Evolutionary conservation across 2,113 vertebrate genomes (phyloP), one percentile per base, ranked within the genome.

Genomic region (Herpailurus yagouaroundi): DNA sequence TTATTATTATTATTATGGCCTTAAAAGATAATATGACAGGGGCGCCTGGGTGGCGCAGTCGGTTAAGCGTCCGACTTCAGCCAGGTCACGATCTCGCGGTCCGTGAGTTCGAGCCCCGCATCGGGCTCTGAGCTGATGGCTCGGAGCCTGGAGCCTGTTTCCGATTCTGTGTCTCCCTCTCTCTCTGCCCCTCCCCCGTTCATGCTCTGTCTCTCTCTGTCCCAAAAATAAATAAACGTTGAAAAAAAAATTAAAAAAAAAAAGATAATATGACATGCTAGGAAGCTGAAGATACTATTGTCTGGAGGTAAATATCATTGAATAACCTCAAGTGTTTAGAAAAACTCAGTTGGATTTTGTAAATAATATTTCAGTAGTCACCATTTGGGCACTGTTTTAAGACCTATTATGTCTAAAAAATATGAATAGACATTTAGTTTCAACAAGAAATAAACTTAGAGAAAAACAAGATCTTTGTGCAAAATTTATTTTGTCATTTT

Each of bases 381-480:
- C 5, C 82, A 13, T 63, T 57, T 52, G 19, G 23, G 13, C 57
- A 74, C 41, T 91, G n/a, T 38, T 93, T 79, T 81, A 68, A 71
- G 15, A n/a, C 27, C 41, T 52, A 79, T 31, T 48, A n/a, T 55
- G 4, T 82, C 7, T 74, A 13, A 64, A 95, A 77, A 87, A 91
- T 84, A 41, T 0, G 81, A 87, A 82, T n/a, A 87, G 89, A 88
- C 48, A 87, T 97, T 98, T 90, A 91, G 38, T 97, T 98, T 96
- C 74, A 92, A 19, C 45, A 98, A 96, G n/a, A 97, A 97, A 97
- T 96, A 97, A 97, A 93, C 45, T 82, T 60, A 68, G 63, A 85
- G 91, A 96, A 95, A 87, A 98, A 89, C 77, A 69, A 71, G 19
- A 76, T 55, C 69, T 95, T 77, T 0, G 0, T 21, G 84, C 31